Percentiles rank a stretch among this genome's conserved stretches.
Conservation (phyloP, 2,888 invertebrate species). For the Cephonodes hylas region DNA sequence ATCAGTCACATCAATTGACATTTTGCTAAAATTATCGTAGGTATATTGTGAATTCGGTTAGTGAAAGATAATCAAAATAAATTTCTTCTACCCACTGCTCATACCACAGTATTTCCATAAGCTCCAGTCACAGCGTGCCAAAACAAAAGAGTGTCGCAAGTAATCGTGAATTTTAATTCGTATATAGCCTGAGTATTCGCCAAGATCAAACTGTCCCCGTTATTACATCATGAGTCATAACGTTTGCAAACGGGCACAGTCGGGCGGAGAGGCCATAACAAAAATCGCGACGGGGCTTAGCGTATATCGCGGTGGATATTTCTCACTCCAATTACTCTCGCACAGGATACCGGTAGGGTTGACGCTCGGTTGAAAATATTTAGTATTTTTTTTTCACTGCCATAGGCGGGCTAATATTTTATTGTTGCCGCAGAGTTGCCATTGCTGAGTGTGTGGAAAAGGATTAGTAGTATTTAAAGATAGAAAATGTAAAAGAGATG, state of each 20-base stretch:
- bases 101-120: too few species aligned
- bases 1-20: too few species aligned
- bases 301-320: conserved; percentile 43
- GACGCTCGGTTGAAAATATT: conserved; percentile 22
- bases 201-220: conserved; percentile 8
- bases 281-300: conserved; percentile 39
- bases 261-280: conserved; percentile 28
- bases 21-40: too few species aligned
- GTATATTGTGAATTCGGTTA: too few species aligned
- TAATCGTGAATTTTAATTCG: neutral
- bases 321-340: conserved; percentile 54
- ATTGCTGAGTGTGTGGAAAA: too few species aligned
- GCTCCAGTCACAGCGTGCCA: too few species aligned
- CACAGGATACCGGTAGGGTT: conserved; percentile 44
- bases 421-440: neutral
- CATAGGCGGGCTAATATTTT: neutral
- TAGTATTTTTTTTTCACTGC: neutral
- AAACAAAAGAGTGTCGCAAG: too few species aligned
- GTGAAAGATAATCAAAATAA: too few species aligned
- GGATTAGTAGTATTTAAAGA: too few species aligned
- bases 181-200: neutral
- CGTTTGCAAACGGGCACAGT: conserved; percentile 8
- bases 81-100: too few species aligned
- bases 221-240: conserved; percentile 15
- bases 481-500: too few species aligned